Evolutionary conservation across 2,888 invertebrate species (phyloP), one percentile per base, ranked within the genome.

Genomic region (Chrysomela aeneicollis): DNA sequence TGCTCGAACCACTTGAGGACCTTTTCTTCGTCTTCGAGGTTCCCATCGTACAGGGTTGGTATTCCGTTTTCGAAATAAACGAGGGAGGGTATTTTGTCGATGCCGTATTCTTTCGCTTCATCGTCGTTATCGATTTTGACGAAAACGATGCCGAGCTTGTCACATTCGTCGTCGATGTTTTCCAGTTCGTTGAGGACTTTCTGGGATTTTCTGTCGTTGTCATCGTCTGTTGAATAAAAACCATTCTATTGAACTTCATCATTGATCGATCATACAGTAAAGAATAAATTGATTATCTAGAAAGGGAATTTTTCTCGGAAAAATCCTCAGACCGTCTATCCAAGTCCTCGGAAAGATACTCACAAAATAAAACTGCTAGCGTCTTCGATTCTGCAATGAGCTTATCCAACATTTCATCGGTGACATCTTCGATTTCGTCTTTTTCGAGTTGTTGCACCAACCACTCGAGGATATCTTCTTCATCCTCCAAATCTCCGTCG

Each of bases 401-500:
- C 79, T 91, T 92, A 81, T 95, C 94, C 74, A 96, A 86, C 94
- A 95, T 95, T 84, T 95, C 95, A 82, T 95, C 95, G 54, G 95
- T 95, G 50, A 96, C 93, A 83, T 96, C 95, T 85, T 96, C 95
- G 74, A 96, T 96, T 85, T 95, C 95, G 82, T 96, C 95, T 76
- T 92, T 93, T 81, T 95, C 94, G 72, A 94, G 85, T 82, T 95
- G 95, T 69, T 90, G 89, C 66, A 94, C 87, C 35, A 95, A 85
- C 95, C 95, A 95, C 78, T 92, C 92, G 59, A 95, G 84, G 73
- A 95, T 92, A 80, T 93, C 92, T 77, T 94, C 93, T 83, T 95
- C 95, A 80, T 94, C 92, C 82, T 92, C 92, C 73, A 95, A 86
- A 82, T 95, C 93, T 74, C 92, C 96, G 80, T 95, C 94, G 83